Evolutionary conservation across 1,140 invertebrate genomes (phyloP).

Genomic region (Chironomus striatipennis): DNA sequence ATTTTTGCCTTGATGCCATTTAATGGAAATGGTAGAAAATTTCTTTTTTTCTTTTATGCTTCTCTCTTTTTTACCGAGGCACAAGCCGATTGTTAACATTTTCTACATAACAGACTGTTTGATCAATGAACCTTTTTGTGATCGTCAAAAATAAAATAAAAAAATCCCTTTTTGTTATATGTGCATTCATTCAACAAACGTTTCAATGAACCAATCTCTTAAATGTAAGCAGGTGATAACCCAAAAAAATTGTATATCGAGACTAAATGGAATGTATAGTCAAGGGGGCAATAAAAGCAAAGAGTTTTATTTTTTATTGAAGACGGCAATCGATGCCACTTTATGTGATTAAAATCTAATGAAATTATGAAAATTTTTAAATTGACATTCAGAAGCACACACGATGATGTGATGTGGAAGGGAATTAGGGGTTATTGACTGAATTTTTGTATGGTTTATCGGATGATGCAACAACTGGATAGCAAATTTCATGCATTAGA

Average conservation of each 20-base stretch:
- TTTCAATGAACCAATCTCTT: constrained; percentile 10
- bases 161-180: neutral
- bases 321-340: neutral
- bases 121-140: constrained; percentile 23
- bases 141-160: neutral
- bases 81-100: constrained; percentile 17
- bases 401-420: neutral
- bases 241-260: neutral
- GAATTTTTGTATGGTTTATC: too few relatives aligned
- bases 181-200: too few relatives aligned
- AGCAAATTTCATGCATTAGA: too few relatives aligned
- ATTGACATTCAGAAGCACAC: neutral
- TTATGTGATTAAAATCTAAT: neutral
- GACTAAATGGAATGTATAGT: neutral
- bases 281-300: constrained; percentile 2
- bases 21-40: neutral
- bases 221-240: constrained; percentile 6
- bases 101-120: constrained; percentile 6
- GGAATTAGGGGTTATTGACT: too few relatives aligned
- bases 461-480: too few relatives aligned
- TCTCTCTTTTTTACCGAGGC: constrained; percentile 11
- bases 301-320: neutral
- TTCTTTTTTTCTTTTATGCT: neutral
- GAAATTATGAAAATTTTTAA: neutral
- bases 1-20: constrained; percentile 1